phyloP scores from a whole-genome alignment of 2,888 invertebrate genomes.

The Apomyelois bistriatella region DNA sequence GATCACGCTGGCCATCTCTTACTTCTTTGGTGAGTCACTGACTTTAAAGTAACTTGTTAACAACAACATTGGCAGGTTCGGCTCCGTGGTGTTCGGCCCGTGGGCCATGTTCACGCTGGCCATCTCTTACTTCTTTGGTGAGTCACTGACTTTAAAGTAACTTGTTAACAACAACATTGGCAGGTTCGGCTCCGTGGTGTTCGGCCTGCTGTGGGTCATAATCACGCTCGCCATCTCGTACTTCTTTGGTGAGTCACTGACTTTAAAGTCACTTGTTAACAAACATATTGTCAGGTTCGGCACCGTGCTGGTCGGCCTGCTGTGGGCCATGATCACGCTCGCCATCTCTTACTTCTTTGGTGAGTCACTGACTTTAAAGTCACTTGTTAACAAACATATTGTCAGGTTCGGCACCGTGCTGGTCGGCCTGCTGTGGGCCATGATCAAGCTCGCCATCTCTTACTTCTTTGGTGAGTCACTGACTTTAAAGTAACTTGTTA shows the following conservation, averaged over 20 bases:
- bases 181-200: conserved; percentile 89
- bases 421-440: conserved; percentile 90
- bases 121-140: conserved; percentile 93
- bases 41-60: no score
- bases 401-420: no score
- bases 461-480: conserved; percentile 88
- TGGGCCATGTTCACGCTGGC: conserved; percentile 94
- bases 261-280: no score
- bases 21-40: conserved; percentile 87
- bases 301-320: conserved; percentile 88
- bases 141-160: conserved; percentile 34
- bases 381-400: no score
- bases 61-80: conserved; percentile 72
- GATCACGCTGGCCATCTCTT: conserved; percentile 92
- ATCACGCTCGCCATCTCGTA: conserved; percentile 92
- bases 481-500: no score
- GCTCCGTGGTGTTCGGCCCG: conserved; percentile 90
- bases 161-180: not conserved
- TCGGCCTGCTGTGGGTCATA: conserved; percentile 92
- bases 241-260: conserved; percentile 85
- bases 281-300: conserved; percentile 78
- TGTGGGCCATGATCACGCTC: no score
- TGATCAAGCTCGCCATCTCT: conserved; percentile 92
- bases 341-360: no score
- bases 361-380: no score